A percentile compares a stretch with the other conserved stretches of the same genome.
Conservation (phyloP, 2,797 vertebrate species). For the Crax fasciolata region DNA sequence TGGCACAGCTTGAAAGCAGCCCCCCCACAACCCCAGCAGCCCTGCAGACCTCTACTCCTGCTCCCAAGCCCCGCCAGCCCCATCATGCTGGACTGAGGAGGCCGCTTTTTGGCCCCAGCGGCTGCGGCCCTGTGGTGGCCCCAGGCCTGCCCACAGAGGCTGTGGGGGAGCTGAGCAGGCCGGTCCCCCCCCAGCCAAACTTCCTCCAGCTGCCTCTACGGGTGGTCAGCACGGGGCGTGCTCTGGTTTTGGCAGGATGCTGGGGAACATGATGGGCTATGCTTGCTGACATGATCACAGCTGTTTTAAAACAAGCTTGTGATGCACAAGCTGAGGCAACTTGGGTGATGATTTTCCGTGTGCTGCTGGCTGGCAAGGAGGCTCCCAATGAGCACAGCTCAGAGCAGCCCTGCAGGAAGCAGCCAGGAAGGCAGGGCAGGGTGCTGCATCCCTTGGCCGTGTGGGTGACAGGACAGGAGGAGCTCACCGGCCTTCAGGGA, state of each 20-base stretch:
- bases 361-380: background rate
- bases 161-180: background rate
- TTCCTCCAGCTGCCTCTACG: background rate
- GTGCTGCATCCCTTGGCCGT: background rate
- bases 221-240: background rate
- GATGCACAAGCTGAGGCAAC: background rate
- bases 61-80: background rate
- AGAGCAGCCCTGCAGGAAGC: background rate
- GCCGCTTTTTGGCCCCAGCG: accelerated
- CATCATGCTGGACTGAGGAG: background rate
- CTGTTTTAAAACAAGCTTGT: constrained; percentile 33
- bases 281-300: background rate
- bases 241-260: background rate
- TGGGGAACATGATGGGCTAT: accelerated
- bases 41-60: background rate
- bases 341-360: background rate
- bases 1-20: constrained; percentile 35
- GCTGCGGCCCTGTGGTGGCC: accelerated
- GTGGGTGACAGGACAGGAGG: background rate
- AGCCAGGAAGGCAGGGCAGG: background rate
- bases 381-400: background rate
- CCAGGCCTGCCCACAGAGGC: no score
- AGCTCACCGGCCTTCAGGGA: background rate
- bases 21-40: background rate
- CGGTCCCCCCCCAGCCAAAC: background rate